Evolutionary conservation across 2,113 vertebrate species (phyloP).

Genomic region (Cynopterus brachyotis): DNA sequence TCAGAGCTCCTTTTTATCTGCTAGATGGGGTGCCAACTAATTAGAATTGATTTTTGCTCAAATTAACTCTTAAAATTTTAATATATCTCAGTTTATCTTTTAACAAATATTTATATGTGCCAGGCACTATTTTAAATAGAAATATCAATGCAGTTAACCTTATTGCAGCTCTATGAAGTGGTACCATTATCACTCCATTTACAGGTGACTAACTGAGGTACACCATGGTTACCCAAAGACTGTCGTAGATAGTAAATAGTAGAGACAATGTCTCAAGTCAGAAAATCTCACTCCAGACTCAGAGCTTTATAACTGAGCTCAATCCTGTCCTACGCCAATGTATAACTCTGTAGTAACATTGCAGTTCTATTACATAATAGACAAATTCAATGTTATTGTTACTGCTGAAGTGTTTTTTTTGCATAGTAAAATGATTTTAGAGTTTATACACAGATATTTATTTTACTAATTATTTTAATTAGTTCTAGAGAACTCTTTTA

Average conservation of each 20-base stretch:
- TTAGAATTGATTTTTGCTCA: background rate
- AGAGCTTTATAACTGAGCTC: background rate
- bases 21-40: background rate
- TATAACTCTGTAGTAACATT: background rate
- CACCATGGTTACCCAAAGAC: background rate
- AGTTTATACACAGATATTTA: conserved; percentile 20
- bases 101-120: background rate
- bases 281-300: background rate
- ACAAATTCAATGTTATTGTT: background rate
- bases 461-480: conserved; percentile 33
- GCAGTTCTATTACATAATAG: background rate
- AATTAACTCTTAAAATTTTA: background rate
- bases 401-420: background rate
- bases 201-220: background rate
- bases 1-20: background rate
- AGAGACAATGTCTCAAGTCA: background rate
- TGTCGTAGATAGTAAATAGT: background rate
- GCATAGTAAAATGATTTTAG: background rate
- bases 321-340: background rate
- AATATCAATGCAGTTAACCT: background rate
- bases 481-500: background rate
- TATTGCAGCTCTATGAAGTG: background rate
- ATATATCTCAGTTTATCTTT: background rate
- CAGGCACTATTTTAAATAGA: background rate
- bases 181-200: background rate